Percentiles rank a stretch among this genome's conserved stretches.
Conservation (phyloP, 2,888 invertebrate species). For the Stenodera caucasica region DNA sequence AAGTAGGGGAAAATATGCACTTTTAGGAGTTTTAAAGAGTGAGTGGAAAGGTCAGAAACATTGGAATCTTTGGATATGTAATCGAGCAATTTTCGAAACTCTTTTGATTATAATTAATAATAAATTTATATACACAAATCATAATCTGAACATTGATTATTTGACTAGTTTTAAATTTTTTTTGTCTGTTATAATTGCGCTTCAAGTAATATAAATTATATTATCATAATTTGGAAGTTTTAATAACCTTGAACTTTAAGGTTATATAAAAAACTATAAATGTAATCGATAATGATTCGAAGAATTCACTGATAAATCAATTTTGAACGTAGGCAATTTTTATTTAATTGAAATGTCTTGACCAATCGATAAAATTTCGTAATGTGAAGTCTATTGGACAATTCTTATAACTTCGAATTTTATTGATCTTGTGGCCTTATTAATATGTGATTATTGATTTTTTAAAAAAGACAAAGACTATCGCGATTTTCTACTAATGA, state of each 20-base stretch:
- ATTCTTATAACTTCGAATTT: background rate
- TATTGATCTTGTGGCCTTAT: background rate
- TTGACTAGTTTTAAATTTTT: background rate
- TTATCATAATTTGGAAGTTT: background rate
- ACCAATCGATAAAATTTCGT: background rate
- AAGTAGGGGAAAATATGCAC: background rate
- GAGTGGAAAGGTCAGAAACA: background rate
- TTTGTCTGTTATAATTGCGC: background rate
- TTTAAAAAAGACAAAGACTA: slow-evolving; percentile 30
- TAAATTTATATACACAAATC: background rate
- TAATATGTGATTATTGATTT: slow-evolving; percentile 2
- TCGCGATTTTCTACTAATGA: slow-evolving; percentile 34
- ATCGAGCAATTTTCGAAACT: background rate
- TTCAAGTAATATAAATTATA: background rate
- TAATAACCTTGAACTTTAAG: background rate
- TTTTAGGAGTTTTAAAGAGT: background rate
- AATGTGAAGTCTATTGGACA: background rate
- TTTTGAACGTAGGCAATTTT: background rate
- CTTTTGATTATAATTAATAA: background rate
- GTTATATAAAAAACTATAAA: background rate
- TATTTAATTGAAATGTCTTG: background rate
- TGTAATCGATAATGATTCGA: background rate
- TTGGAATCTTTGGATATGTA: background rate
- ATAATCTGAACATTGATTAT: background rate
- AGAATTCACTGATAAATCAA: background rate